A percentile compares a stretch with the other conserved stretches of the same genome.
phyloP scores from a whole-genome alignment of 2,888 invertebrate genomes.

The Protophormia terraenovae region DNA sequence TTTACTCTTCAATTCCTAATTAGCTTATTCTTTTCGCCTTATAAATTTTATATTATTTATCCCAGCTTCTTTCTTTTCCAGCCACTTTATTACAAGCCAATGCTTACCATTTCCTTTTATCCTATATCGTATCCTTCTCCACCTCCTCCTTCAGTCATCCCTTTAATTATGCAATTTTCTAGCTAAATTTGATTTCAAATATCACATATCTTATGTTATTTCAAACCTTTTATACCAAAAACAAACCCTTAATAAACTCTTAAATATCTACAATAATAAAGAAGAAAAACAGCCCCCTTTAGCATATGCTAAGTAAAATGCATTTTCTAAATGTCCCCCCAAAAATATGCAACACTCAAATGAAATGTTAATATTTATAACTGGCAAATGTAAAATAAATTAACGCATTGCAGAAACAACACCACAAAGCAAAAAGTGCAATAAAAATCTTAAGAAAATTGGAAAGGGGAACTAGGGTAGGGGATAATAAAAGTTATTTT shows the following conservation, averaged over 20 bases:
- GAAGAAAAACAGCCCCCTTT: conserved; percentile 20
- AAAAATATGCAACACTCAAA: conserved; percentile 55
- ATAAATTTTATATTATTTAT: background rate
- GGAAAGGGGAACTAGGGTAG: background rate
- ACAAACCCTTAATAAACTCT: conserved; percentile 33
- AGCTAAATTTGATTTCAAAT: conserved; percentile 61
- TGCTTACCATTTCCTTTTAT: conserved; percentile 22
- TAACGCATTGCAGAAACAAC: conserved; percentile 62
- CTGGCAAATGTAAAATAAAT: conserved; percentile 70
- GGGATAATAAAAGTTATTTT: conserved; percentile 36
- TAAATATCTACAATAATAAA: conserved; percentile 11
- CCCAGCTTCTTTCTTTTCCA: background rate
- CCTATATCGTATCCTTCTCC: background rate
- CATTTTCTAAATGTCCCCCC: conserved; percentile 49
- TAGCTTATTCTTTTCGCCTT: conserved; percentile 29
- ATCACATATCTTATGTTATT: conserved; percentile 42
- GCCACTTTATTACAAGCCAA: conserved; percentile 25
- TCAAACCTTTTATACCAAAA: background rate
- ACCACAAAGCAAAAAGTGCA: conserved; percentile 13
- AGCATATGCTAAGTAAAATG: conserved; percentile 58
- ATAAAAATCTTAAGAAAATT: background rate
- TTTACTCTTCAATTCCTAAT: background rate
- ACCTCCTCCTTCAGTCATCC: background rate
- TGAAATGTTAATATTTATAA: conserved; percentile 69
- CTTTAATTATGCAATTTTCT: conserved; percentile 59